A percentile compares a stretch with the other conserved stretches of the same genome.
Conservation (phyloP, 2,113 vertebrate genomes). For the Neopipo cinnamomea region DNA sequence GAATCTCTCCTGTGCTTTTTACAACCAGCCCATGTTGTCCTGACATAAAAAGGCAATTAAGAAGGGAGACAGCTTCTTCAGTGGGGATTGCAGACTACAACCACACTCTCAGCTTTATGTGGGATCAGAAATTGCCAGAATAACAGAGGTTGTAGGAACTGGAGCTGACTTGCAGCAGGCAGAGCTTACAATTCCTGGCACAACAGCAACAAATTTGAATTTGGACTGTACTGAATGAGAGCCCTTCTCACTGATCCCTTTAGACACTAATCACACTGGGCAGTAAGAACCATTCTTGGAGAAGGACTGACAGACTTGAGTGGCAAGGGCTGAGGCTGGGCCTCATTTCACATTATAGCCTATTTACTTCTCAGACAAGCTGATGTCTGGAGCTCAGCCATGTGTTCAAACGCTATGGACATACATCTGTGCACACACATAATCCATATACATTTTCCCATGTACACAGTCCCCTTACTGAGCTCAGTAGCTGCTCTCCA, state of each 20-base stretch:
- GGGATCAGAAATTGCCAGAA: neutral
- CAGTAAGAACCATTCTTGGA: neutral
- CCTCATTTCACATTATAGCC: neutral
- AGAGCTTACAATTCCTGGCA: neutral
- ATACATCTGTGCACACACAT: neutral
- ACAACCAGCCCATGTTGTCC: neutral
- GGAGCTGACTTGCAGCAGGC: neutral
- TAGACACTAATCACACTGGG: neutral
- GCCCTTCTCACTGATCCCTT: neutral
- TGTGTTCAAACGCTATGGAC: neutral
- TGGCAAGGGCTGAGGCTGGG: neutral
- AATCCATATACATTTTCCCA: neutral
- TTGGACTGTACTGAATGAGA: neutral
- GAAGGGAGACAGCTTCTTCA: neutral
- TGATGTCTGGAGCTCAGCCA: neutral
- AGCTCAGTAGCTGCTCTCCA: rapidly evolving
- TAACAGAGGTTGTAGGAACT: neutral
- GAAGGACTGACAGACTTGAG: neutral
- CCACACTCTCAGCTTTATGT: neutral
- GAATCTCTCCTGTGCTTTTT: neutral
- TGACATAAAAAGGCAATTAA: neutral
- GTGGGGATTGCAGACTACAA: neutral
- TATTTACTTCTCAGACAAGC: neutral
- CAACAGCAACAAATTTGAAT: neutral
- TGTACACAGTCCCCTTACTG: no score